Conservation (phyloP, 2,113 vertebrate genomes). For the Catharus bicknelli region DNA sequence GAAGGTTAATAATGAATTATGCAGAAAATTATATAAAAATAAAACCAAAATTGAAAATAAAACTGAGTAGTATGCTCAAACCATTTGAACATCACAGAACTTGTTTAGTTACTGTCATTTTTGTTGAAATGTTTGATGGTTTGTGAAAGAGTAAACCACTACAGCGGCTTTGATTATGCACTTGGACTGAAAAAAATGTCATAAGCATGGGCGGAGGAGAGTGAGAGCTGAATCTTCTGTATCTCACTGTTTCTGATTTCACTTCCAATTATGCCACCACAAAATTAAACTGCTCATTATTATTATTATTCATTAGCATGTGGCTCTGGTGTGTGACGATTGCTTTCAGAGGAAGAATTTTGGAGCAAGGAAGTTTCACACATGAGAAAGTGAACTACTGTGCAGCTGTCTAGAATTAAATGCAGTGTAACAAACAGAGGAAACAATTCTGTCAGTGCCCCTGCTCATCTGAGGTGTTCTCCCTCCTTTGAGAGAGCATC, state of each 20-base stretch:
- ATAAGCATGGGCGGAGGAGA: neutral
- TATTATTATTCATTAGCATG: neutral
- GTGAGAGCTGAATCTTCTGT: neutral
- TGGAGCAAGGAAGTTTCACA: neutral
- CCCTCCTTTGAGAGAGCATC: neutral
- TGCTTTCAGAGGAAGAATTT: neutral
- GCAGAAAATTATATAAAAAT: neutral
- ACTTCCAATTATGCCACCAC: neutral
- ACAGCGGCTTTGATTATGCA: neutral
- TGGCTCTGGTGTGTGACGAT: neutral
- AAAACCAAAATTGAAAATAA: slow-evolving; percentile 3
- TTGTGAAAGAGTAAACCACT: slow-evolving; percentile 26
- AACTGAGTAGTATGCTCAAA: neutral
- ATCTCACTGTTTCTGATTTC: slow-evolving; percentile 6
- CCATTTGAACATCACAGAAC: slow-evolving; percentile 14
- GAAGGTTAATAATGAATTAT: slow-evolving; percentile 57
- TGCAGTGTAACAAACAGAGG: neutral
- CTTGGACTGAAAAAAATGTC: neutral
- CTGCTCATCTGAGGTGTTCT: neutral
- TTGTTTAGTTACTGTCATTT: neutral
- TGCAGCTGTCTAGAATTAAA: neutral
- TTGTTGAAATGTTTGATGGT: neutral
- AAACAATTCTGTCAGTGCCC: neutral
- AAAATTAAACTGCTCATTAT: neutral
- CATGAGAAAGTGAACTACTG: neutral